Base-by-base conservation (phyloP, 1,140 invertebrate species). In the Penaeus indicus region DNA sequence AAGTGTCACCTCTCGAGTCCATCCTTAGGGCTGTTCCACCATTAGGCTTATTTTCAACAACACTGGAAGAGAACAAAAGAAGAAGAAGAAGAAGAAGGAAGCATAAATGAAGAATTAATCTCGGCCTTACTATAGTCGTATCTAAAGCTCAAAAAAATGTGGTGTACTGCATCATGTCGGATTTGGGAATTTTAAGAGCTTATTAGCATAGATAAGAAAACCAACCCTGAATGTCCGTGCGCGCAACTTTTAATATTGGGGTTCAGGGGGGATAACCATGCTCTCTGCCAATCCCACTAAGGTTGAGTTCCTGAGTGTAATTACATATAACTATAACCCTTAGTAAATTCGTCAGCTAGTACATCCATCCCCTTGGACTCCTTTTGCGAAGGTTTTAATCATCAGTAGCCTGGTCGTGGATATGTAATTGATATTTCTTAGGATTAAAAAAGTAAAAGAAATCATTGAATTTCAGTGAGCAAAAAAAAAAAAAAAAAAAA, bases 151-250 rank as follows among this genome's bases (percentile, higher is more conserved):
- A 86, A 86, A 86, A 61, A 54, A 54, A 54, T 13, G 54, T 80
- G 85, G 85, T 78, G 85, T 86, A 54, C 47, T 63, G 85, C 75
- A 63, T 78, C 77, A 79, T 64, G 75, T 79, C 63, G 75, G 77
- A 80, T 78, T 79, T 86, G 85, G 85, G 77, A 54, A 77, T 80
- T 78, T 42, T 47, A 79, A 86, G 85, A 86, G 85, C 85, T 86
- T 86, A 86, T 86, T 86, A 86, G 85, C 85, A 80, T 86, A 86
- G 85, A 79, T 86, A 86, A 86, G 84, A 69, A 61, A 85, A 32
- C 72, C 72, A 54, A 62, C 25, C 83, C 38, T 77, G 72, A 54
- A 62, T 85, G 84, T 85, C 72, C 84, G 84, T 85, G 32, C 62
- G 69, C 84, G 84, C 84, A 85, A 85, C 72, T 85, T 85, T 67